Evolutionary conservation across 92 coral and sea anemone species (phyloP), one percentile per base, ranked within the genome.

Genomic region (Actinostola sp.): DNA sequence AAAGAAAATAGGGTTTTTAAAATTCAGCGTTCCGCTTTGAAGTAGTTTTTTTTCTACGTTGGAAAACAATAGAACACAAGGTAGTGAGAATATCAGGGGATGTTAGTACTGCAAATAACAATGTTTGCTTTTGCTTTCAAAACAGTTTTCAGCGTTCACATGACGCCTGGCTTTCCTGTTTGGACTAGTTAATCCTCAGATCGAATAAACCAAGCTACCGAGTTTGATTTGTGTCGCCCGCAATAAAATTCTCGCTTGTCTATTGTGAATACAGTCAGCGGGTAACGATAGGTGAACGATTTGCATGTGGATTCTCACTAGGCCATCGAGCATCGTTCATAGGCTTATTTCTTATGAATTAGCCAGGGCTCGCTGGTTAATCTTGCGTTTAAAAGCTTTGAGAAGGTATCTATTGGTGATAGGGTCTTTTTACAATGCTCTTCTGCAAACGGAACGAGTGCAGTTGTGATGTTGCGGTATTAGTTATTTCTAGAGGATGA

Each of bases 11-110:
- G 48, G 26, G 28, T 41, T 35, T n/a, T 66, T 0, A 66, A 66
- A 46, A 66, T 66, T 48, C 38, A 66, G 36, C 50, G 44, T n/a
- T 30, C 42, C 43, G 59, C 31, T 66, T 46, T 24, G 11, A 36
- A 19, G 4, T 52, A 7, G 6, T 19, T 5, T 52, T 19, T 5
- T 23, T 52, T 21, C 12, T 48, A 48, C 9, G n/a, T 36, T 52
- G 59, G 21, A 21, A 24, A 5, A 52, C 16, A 52, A 52, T 2
- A 52, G 53, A 46, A 13, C 17, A 19, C 3, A 19, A 17, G 53
- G 15, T 16, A 46, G 19, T 16, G 23, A 46, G 15, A 46, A 13
- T 46, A 46, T 17, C 15, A 13, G 8, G 7, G 53, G 11, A 4
- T 36, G 4, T 36, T 36, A 36, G 42, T 4, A 11, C 42, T 36